phyloP scores from a whole-genome alignment of 2,113 vertebrate species.

The Ochotona princeps region DNA sequence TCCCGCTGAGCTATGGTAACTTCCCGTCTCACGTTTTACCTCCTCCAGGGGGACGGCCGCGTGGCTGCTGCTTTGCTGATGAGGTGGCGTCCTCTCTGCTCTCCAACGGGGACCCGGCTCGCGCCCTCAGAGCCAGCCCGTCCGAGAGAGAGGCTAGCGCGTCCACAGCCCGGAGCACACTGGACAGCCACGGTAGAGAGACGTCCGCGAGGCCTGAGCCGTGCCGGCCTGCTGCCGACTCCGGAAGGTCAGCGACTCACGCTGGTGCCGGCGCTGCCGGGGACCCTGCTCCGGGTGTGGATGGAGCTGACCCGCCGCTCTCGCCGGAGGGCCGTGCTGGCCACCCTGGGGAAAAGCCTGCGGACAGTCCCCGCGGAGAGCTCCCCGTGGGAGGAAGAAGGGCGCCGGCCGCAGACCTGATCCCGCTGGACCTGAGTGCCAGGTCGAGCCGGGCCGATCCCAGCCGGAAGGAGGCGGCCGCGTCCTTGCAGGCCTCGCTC shows the following conservation, averaged over 20 bases:
- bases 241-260: slow-evolving; percentile 87
- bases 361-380: slow-evolving; percentile 70
- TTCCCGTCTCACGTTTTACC: slow-evolving; percentile 70
- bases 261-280: slow-evolving; percentile 70
- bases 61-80: slow-evolving; percentile 86
- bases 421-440: slow-evolving; percentile 87
- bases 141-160: slow-evolving; percentile 55
- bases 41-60: slow-evolving; percentile 90
- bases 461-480: slow-evolving; percentile 80
- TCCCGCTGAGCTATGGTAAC: slow-evolving; percentile 41
- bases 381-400: slow-evolving; percentile 55
- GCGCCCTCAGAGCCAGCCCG: slow-evolving; percentile 48
- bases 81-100: slow-evolving; percentile 79
- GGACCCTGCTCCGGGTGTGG: neutral
- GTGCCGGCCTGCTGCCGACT: slow-evolving; percentile 83
- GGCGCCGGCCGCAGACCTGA: slow-evolving; percentile 73
- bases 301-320: slow-evolving; percentile 63
- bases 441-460: slow-evolving; percentile 82
- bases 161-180: slow-evolving; percentile 67
- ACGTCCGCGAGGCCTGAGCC: slow-evolving; percentile 82
- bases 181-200: slow-evolving; percentile 77
- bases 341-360: slow-evolving; percentile 64
- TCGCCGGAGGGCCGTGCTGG: slow-evolving; percentile 67
- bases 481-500: slow-evolving; percentile 86
- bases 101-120: slow-evolving; percentile 84